A percentile compares a stretch with the other conserved stretches of the same genome.
phyloP scores from a whole-genome alignment of 2,113 vertebrate species.

The Herpetotheres cachinnans region DNA sequence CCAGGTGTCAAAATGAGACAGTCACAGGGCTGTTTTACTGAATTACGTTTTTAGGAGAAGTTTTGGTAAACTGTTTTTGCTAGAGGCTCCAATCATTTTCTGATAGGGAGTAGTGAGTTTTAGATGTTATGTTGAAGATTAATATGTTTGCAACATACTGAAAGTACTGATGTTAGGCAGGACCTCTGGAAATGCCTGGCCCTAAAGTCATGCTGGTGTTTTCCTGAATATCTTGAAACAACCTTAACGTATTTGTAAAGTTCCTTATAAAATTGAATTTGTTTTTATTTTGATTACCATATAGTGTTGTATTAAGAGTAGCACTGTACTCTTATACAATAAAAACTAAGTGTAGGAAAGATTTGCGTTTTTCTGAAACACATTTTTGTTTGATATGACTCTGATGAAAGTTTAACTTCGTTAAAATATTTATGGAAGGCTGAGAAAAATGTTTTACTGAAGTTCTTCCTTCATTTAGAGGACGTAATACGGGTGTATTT shows the following conservation, averaged over 20 bases:
- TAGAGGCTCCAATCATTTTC: background rate
- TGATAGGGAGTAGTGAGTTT: background rate
- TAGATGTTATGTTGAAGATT: background rate
- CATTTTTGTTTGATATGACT: background rate
- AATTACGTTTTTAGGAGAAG: background rate
- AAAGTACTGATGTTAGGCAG: background rate
- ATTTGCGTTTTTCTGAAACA: background rate
- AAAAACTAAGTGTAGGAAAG: background rate
- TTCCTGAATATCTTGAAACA: background rate
- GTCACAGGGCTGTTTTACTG: background rate
- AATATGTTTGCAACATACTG: background rate
- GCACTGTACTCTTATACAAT: background rate
- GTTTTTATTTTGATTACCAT: background rate
- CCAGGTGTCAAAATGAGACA: background rate
- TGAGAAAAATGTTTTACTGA: background rate
- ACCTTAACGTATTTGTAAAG: background rate
- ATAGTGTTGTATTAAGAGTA: background rate
- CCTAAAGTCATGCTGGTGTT: background rate
- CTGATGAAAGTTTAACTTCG: background rate
- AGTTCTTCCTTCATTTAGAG: background rate
- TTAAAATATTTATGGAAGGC: background rate
- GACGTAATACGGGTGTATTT: background rate
- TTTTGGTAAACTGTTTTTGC: background rate
- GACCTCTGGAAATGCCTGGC: background rate
- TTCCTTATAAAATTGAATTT: background rate